Evolutionary conservation across 35 echinoderm and acorn worm species (phyloP).

Genomic region (Lytechinus pictus): DNA sequence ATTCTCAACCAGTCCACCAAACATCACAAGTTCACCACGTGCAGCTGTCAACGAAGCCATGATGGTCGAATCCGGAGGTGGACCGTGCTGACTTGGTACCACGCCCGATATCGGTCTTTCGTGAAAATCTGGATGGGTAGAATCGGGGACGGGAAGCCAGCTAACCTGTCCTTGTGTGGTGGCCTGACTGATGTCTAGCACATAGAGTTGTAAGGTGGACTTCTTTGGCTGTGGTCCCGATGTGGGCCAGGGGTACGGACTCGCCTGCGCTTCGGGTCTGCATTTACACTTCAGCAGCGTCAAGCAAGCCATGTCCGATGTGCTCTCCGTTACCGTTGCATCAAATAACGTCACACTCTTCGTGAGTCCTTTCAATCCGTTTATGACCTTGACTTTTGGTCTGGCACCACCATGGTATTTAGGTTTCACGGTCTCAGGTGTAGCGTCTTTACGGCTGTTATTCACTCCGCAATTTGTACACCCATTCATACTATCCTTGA

Average conservation of each 20-base stretch:
- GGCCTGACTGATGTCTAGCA: slow-evolving; percentile 51
- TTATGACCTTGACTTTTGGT: slow-evolving; percentile 44
- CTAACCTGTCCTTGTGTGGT: slow-evolving; percentile 12
- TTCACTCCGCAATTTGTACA: not conserved
- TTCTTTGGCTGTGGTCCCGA: not conserved
- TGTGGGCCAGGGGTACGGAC: not conserved
- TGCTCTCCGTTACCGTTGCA: slow-evolving; percentile 13
- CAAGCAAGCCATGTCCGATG: slow-evolving; percentile 1
- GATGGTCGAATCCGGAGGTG: slow-evolving; percentile 26
- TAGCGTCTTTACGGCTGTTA: not conserved
- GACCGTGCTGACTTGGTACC: slow-evolving; percentile 13
- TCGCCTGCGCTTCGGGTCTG: not conserved
- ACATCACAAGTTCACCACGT: slow-evolving; percentile 30
- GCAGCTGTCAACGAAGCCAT: slow-evolving; percentile 28
- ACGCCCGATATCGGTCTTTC: slow-evolving; percentile 38
- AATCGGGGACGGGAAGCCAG: slow-evolving; percentile 53
- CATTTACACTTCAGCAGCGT: slow-evolving; percentile 18
- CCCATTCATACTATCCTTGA: slow-evolving; percentile 40
- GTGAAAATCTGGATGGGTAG: slow-evolving; percentile 16
- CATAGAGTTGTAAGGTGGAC: slow-evolving; percentile 54
- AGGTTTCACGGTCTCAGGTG: not conserved
- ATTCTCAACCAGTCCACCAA: slow-evolving; percentile 44
- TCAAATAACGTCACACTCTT: slow-evolving; percentile 8
- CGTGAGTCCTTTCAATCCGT: slow-evolving; percentile 38
- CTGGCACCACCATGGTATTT: slow-evolving; percentile 42